Base-by-base conservation (phyloP, 2,888 invertebrate genomes). In the Polietes domitor region DNA sequence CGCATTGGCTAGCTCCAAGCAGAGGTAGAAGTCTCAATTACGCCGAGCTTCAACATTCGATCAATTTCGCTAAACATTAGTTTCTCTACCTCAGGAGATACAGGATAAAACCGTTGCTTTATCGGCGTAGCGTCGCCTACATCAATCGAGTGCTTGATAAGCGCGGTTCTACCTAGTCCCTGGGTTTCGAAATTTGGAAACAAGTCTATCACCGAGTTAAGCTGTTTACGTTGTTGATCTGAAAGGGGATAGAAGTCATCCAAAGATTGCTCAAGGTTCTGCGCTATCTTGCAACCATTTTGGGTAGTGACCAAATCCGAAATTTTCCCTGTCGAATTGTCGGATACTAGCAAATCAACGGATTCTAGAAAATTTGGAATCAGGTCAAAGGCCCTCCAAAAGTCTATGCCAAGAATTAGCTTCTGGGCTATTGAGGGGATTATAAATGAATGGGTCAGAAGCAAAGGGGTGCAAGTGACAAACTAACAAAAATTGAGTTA, bases 91-190 rank as follows among this genome's bases (percentile, higher is more conserved):
- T 53, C 72, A 7, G 72, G 72, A 32, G 72, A 85, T 1, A 80
- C 77, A 9, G 83, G 85, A 19, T 82, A 86, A 24, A 81, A 83
- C 0, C 85, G 50, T 68, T 85, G 81, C 71, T 86, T 86, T 1
- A 86, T 73, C 0, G 85, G 83, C 9, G 77, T 43, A 0, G 83
- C 68, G 0, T 71, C 76, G 0, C 75, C 80, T 17, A 80, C 71
- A 12, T 80, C 83, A 17, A 87, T 87, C 0, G n/a, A 9, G 61
- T 86, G 86, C 37, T 55, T 41, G 7, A 81, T 77, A 12, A 85
- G 28, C 3, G 50, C 10, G 7, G 80, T 87, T 71, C 68, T 53
- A 2, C 86, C 74, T 10, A 75, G 19, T 5, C 74, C 74, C 15
- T 75, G 63, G 1, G 17, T 28, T 28, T 47, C 63, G 28, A 63